phyloP scores from a whole-genome alignment of 1,140 invertebrate genomes.

The Formica exsecta region DNA sequence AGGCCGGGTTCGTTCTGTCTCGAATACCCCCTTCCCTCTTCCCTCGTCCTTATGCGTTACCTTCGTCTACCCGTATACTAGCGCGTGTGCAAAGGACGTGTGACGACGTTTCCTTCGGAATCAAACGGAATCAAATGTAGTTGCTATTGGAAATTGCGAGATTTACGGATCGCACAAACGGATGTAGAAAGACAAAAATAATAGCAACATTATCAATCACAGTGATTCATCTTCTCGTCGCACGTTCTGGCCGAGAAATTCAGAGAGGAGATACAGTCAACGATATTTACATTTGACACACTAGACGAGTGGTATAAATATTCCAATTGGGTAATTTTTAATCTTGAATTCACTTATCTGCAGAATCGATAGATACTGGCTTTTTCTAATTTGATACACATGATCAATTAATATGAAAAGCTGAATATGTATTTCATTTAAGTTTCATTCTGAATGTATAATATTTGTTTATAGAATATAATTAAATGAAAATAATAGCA shows the following conservation, averaged over 20 bases:
- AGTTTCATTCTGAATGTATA: background rate
- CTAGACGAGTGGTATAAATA: background rate
- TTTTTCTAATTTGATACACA: background rate
- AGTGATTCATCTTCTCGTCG: no score
- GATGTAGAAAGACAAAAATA: background rate
- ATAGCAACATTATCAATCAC: background rate
- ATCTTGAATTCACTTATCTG: background rate
- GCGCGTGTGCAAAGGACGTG: background rate
- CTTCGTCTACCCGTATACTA: background rate
- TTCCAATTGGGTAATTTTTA: background rate
- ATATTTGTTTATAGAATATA: background rate
- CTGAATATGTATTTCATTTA: background rate
- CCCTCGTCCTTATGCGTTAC: background rate
- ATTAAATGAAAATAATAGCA: background rate
- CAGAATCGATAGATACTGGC: background rate
- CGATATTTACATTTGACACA: conserved; percentile 12
- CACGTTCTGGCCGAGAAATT: background rate
- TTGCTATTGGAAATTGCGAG: background rate
- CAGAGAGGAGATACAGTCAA: background rate
- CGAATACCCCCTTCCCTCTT: background rate
- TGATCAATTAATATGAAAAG: background rate
- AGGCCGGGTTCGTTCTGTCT: conserved; percentile 1
- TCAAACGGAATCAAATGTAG: background rate
- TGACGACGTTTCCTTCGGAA: background rate
- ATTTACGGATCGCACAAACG: background rate